Base-by-base conservation (phyloP, 2,888 invertebrate genomes). In the Cyclophora albipunctata region DNA sequence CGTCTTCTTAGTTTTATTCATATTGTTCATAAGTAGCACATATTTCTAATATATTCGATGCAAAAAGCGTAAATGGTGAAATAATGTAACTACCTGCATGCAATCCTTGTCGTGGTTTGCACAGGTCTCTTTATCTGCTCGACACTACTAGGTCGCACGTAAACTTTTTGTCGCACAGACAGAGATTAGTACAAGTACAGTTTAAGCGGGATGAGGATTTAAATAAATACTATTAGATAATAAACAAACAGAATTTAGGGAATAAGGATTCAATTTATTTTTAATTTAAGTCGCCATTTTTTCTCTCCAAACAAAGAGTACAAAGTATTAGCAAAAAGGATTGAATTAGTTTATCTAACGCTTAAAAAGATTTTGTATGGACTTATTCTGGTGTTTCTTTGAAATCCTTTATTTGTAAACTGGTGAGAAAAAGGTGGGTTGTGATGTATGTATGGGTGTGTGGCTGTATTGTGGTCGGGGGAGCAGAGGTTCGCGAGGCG, bases 191-290 rank as follows among this genome's bases (percentile, higher is more conserved):
- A 64, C 80, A 76, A 82, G 84, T 83, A 85, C 81, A 77, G 78
- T 78, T 80, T 84, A 82, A 86, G 78, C 80, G 63, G 78, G 73
- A 74, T 71, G 58, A 73, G 76, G 77, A 78, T 82, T 85, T 82
- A 84, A 81, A 78, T 77, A 85, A 86, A 86, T 83, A 83, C 78
- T 66, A 84, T 85, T 82, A 85, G 72, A 78, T 74, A 77, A 81
- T 78, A 79, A 82, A 82, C 80, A 85, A 84, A 85, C 78, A 79
- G 64, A 74, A 67, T 73, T 71, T 62, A 73, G 68, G 57, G 67
- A 76, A 73, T 71, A 66, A 60, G 67, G 62, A 67, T 61, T 61
- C 60, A 57, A 54, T 62, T 54, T 52, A 57, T 65, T 63, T 67
- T 61, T 59, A 58, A 57, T 66, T 66, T 62, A 58, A 61, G 56